phyloP scores from a whole-genome alignment of 2,888 invertebrate genomes.

The Tachystola acroxantha region DNA sequence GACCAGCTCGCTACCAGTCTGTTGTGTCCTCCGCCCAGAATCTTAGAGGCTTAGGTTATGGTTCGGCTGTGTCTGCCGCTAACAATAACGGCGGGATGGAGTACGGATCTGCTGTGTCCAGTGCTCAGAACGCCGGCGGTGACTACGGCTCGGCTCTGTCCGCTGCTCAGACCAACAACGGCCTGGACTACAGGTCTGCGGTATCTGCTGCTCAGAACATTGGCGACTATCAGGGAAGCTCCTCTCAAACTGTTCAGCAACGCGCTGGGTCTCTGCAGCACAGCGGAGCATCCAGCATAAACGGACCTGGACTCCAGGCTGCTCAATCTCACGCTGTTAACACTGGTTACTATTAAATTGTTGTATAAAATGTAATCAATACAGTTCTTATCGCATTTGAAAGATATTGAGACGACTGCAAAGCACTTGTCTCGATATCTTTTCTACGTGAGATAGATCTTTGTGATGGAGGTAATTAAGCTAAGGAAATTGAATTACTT shows the following conservation, averaged over 20 bases:
- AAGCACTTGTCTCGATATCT: constrained; percentile 53
- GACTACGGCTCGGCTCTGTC: constrained; percentile 35
- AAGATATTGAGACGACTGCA: constrained; percentile 54
- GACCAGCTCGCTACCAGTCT: constrained; percentile 28
- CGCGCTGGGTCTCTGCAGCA: constrained; percentile 35
- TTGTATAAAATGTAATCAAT: neutral
- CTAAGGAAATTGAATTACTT: constrained; percentile 1
- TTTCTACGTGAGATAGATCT: too few relatives aligned
- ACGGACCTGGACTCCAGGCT: constrained; percentile 49
- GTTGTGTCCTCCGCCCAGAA: constrained; percentile 35
- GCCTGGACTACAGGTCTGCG: constrained; percentile 28
- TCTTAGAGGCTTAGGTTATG: constrained; percentile 23
- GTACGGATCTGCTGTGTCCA: constrained; percentile 40
- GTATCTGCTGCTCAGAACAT: constrained; percentile 47
- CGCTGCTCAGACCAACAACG: constrained; percentile 33
- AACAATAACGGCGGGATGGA: constrained; percentile 25
- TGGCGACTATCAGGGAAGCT: constrained; percentile 41
- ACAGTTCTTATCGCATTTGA: constrained; percentile 10
- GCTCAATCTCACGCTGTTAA: constrained; percentile 54
- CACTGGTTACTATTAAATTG: constrained; percentile 43
- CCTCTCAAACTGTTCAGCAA: constrained; percentile 48
- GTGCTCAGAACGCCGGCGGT: constrained; percentile 32
- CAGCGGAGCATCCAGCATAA: constrained; percentile 49
- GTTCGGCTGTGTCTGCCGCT: constrained; percentile 27
- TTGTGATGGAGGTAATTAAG: constrained; percentile 10